These are phyloP conservation scores for Hyles vespertilio DNA, from an alignment of 1,140 invertebrate genomes.

Conservation along the genomic window DNA sequence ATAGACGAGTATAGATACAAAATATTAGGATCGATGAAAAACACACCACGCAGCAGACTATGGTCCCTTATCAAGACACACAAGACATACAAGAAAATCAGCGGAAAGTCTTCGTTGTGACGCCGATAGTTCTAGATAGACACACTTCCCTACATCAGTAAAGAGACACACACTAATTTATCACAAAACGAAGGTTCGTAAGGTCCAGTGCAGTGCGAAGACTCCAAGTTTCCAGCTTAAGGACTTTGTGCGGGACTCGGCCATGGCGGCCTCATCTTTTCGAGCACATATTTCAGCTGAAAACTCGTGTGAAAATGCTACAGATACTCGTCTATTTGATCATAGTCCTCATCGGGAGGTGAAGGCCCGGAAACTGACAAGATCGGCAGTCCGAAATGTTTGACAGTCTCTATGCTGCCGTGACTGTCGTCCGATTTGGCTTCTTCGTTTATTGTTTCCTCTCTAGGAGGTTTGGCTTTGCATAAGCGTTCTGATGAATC, in stretches of 20 bases:
- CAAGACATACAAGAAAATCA: constrained; percentile 31
- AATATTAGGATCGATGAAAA: constrained; percentile 35
- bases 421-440: constrained; percentile 68
- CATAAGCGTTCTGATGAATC: constrained; percentile 72
- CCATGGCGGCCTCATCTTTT: constrained; percentile 64
- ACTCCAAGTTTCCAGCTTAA: constrained; percentile 25
- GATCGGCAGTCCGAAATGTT: constrained; percentile 83
- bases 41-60: constrained; percentile 46
- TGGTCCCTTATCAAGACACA: constrained; percentile 68
- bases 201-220: constrained; percentile 31
- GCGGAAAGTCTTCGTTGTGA: constrained; percentile 43
- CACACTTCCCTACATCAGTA: constrained; percentile 11
- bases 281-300: constrained; percentile 69
- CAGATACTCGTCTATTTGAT: constrained; percentile 75
- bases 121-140: constrained; percentile 21
- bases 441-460: constrained; percentile 64
- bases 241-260: constrained; percentile 58
- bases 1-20: constrained; percentile 35
- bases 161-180: constrained; percentile 28
- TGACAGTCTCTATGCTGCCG: constrained; percentile 76
- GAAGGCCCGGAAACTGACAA: constrained; percentile 86
- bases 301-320: constrained; percentile 72
- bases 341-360: constrained; percentile 82
- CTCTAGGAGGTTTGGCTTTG: constrained; percentile 56
- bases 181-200: constrained; percentile 31